These are phyloP conservation scores for Hermaeophaga mercurialis DNA, from an alignment of 2,888 invertebrate species.

Conservation along the genomic window DNA sequence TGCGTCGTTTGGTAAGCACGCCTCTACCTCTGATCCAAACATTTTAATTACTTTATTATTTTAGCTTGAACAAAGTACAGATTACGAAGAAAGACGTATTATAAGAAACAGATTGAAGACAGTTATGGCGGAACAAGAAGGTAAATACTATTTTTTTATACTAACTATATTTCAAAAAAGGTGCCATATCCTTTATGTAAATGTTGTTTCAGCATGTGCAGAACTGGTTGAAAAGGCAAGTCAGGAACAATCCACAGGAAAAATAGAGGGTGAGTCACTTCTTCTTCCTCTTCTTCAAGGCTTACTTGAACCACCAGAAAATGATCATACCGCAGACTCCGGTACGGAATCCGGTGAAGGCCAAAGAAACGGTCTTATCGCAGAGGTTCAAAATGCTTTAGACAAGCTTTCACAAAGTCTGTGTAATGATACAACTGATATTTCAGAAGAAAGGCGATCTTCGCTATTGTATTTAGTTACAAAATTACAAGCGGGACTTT, in stretches of 20 bases:
- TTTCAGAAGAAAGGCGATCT: constrained; percentile 72
- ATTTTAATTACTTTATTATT: constrained; percentile 43
- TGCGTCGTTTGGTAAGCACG: constrained; percentile 71
- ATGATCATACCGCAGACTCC: constrained; percentile 63
- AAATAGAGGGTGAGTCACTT: constrained; percentile 75
- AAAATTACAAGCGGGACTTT: constrained; percentile 66
- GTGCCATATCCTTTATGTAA: no score
- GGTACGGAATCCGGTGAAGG: constrained; percentile 75
- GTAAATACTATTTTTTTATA: constrained; percentile 57
- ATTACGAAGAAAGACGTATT: constrained; percentile 85
- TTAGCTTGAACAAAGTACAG: constrained; percentile 82
- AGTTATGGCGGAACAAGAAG: constrained; percentile 87
- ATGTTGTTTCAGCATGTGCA: constrained; percentile 59
- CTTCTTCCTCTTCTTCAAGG: constrained; percentile 72
- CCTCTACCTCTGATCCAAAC: not conserved
- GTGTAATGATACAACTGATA: constrained; percentile 55
- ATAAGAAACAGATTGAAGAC: constrained; percentile 80
- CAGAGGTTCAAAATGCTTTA: constrained; percentile 59
- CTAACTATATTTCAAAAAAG: constrained; percentile 24
- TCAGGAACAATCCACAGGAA: constrained; percentile 46
- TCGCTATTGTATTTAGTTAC: constrained; percentile 76
- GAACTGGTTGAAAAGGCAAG: constrained; percentile 61
- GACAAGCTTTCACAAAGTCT: constrained; percentile 55
- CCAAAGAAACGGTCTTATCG: constrained; percentile 62
- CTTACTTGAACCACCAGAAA: constrained; percentile 61